Base-by-base conservation (phyloP, 2,113 vertebrate species). In the Taxidea taxus region DNA sequence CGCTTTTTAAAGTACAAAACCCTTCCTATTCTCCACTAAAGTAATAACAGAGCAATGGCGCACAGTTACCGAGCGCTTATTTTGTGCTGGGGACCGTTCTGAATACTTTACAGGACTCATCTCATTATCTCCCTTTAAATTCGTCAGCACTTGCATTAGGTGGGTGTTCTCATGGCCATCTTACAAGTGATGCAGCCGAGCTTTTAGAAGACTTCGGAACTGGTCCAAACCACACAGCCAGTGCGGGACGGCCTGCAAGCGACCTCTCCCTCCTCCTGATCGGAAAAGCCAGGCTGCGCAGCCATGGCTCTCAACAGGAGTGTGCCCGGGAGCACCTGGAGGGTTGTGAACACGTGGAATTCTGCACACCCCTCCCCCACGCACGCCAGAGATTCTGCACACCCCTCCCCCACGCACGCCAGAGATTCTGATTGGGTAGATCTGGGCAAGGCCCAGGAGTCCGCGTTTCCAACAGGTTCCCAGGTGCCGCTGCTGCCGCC, bases 261-360 rank as follows among this genome's bases (percentile, higher is more conserved):
- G 81, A 60, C 85, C 37, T 54, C 81, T 34, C 56, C 14, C 58
- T 88, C 39, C 16, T 89, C 58, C 91, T 82, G 70, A 87, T 7
- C 74, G 56, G 91, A 81, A 95, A 92, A 64, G 13, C 12, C 39
- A 27, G 16, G 21, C 60, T 37, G 4, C 68, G 89, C 66, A 39
- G 62, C 54, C 37, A 25, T 51, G 78, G 6, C 44, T 94, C 68
- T 51, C 62, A 92, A 91, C 58, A n/a, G 13, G 60, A 87, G 49
- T 25, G 3, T 70, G 70, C 37, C 49, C 47, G 44, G 11, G 90
- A 27, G 81, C 84, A 94, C 84, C 86, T 37, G 42, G 58, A 77
- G 25, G 42, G 42, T n/a, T 4, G 6, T 34, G 56, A 95, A 92
- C 82, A 92, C 96, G 37, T 54, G 72, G 92, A 93, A 95, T 91